phyloP scores from a whole-genome alignment of 2,113 vertebrate genomes.

The Nettapus auritus region DNA sequence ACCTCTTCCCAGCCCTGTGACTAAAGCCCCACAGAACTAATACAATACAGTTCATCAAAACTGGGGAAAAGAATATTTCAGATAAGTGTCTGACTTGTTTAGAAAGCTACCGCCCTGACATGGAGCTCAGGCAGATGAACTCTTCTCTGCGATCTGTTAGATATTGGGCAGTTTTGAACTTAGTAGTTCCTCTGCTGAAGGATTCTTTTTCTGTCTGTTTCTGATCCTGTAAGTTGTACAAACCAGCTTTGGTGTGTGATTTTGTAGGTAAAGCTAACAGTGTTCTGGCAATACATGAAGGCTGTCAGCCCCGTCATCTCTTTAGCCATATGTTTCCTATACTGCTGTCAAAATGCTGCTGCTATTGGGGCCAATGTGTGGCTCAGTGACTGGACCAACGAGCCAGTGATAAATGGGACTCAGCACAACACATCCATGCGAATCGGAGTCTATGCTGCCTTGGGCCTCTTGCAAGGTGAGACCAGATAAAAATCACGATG shows the following conservation, averaged over 20 bases:
- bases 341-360: slow-evolving; percentile 87
- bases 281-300: slow-evolving; percentile 90
- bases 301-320: slow-evolving; percentile 82
- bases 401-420: slow-evolving; percentile 68
- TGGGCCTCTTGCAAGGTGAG: slow-evolving; percentile 93
- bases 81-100: neutral
- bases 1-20: neutral
- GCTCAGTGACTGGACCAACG: slow-evolving; percentile 94
- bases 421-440: slow-evolving; percentile 75
- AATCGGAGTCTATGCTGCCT: slow-evolving; percentile 89
- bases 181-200: neutral
- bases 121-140: neutral
- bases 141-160: neutral
- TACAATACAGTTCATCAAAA: neutral
- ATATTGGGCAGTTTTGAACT: neutral
- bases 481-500: neutral
- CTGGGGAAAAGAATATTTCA: neutral
- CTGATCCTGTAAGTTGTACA: neutral
- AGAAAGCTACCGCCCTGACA: fast-evolving
- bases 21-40: neutral
- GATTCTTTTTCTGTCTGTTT: neutral
- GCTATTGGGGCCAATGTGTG: slow-evolving; percentile 91
- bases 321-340: slow-evolving; percentile 84
- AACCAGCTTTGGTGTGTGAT: neutral
- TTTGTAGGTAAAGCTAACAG: slow-evolving; percentile 86